phyloP scores from a whole-genome alignment of 1,140 invertebrate genomes.

The Zaprionus capensis region DNA sequence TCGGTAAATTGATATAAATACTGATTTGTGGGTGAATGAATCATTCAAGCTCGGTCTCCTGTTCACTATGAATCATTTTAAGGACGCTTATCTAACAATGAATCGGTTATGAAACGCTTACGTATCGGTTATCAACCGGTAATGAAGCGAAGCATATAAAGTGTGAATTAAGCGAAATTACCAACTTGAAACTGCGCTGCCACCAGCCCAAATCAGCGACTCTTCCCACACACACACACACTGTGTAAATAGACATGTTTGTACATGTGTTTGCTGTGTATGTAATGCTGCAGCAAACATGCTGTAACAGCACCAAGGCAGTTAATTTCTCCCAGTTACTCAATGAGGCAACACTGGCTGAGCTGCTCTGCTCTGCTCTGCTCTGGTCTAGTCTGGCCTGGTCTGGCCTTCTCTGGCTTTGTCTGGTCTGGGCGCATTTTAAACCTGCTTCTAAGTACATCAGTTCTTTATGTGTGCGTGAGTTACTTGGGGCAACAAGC shows the following conservation, averaged over 20 bases:
- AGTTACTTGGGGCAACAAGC: conserved; percentile 14
- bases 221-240: background rate
- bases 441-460: conserved; percentile 31
- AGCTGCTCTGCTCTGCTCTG: background rate
- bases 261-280: background rate
- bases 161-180: background rate
- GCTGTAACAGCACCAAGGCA: background rate
- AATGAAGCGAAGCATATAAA: background rate
- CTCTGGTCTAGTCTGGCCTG: too few relatives aligned
- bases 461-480: conserved; percentile 9
- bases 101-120: background rate
- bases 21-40: too few relatives aligned
- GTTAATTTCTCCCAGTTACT: conserved; percentile 43
- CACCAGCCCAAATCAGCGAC: background rate
- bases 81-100: background rate
- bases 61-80: too few relatives aligned
- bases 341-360: conserved; percentile 17
- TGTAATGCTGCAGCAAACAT: background rate
- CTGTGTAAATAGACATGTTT: conserved; percentile 1
- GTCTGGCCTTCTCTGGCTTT: background rate
- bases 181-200: background rate
- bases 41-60: too few relatives aligned
- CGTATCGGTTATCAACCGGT: conserved; percentile 5
- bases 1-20: too few relatives aligned
- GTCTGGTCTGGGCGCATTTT: conserved; percentile 23